phyloP scores from a whole-genome alignment of 2,888 invertebrate species.

The Dolichomitus sp. region DNA sequence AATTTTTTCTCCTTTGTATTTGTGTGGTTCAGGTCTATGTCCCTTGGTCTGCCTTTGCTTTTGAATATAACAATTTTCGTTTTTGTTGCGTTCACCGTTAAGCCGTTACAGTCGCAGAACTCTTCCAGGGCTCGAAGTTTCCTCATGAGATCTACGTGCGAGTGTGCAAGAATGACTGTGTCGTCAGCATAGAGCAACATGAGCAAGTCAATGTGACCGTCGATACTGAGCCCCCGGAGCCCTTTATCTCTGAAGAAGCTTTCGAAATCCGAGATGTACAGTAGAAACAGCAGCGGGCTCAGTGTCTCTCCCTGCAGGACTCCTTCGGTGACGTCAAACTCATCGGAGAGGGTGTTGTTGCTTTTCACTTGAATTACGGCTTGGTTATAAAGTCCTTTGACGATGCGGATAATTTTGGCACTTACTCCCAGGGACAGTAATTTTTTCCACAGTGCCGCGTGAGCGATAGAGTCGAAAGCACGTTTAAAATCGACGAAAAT shows the following conservation, averaged over 20 bases:
- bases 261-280: conserved; percentile 61
- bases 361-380: conserved; percentile 21
- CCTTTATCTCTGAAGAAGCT: conserved; percentile 37
- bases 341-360: not conserved
- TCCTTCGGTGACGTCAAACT: conserved; percentile 50
- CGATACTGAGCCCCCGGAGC: conserved; percentile 57
- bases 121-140: conserved; percentile 52
- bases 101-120: conserved; percentile 61
- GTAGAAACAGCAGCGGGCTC: conserved; percentile 49
- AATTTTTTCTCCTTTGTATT: conserved; percentile 41
- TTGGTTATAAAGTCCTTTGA: conserved; percentile 46
- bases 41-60: conserved; percentile 51
- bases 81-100: conserved; percentile 67
- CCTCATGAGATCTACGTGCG: conserved; percentile 40
- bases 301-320: conserved; percentile 64
- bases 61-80: conserved; percentile 71
- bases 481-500: conserved; percentile 66
- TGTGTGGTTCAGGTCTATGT: conserved; percentile 4
- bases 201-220: conserved; percentile 46
- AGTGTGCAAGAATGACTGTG: conserved; percentile 60
- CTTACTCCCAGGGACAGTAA: conserved; percentile 40
- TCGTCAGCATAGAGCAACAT: conserved; percentile 67
- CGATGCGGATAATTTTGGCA: conserved; percentile 42
- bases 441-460: conserved; percentile 49
- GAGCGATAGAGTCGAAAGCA: conserved; percentile 37